These are phyloP conservation scores for Pristionchus exspectatus DNA, from an alignment of 2,888 invertebrate species.

Conservation along the genomic window DNA sequence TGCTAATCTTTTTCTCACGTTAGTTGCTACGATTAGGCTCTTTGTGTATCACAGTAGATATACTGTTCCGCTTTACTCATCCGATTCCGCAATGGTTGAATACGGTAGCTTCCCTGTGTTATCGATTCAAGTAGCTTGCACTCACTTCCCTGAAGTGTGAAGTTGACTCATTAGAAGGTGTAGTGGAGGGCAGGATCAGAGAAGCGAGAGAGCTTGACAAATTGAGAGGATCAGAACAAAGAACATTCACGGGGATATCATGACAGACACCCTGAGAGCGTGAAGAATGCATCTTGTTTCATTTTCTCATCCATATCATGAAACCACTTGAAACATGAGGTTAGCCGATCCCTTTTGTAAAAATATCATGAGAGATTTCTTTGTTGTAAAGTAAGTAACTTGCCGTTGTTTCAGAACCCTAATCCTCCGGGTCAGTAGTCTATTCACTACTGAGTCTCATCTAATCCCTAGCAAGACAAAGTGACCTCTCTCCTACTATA, in stretches of 20 bases:
- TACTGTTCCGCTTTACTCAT: slow-evolving; percentile 29
- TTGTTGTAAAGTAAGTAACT: background rate
- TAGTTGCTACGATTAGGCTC: slow-evolving; percentile 7
- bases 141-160: slow-evolving; percentile 4
- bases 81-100: background rate
- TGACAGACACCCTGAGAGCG: background rate
- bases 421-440: background rate
- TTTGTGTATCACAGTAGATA: slow-evolving; percentile 43
- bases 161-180: slow-evolving; percentile 34
- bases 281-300: slow-evolving; percentile 23
- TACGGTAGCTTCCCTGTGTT: slow-evolving; percentile 43
- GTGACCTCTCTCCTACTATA: background rate
- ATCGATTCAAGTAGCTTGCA: slow-evolving; percentile 21
- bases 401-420: background rate
- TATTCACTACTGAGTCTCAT: background rate
- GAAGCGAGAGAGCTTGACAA: background rate
- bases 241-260: background rate
- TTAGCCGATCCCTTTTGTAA: background rate
- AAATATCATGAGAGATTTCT: background rate
- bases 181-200: background rate
- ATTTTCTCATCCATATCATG: slow-evolving; percentile 14
- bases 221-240: background rate
- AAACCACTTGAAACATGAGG: background rate
- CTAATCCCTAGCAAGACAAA: background rate
- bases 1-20: slow-evolving; percentile 43